Percentiles rank a stretch among this genome's conserved stretches.
Evolutionary conservation across 2,888 invertebrate species (phyloP).

Genomic region (Drosophila sordidapex): DNA sequence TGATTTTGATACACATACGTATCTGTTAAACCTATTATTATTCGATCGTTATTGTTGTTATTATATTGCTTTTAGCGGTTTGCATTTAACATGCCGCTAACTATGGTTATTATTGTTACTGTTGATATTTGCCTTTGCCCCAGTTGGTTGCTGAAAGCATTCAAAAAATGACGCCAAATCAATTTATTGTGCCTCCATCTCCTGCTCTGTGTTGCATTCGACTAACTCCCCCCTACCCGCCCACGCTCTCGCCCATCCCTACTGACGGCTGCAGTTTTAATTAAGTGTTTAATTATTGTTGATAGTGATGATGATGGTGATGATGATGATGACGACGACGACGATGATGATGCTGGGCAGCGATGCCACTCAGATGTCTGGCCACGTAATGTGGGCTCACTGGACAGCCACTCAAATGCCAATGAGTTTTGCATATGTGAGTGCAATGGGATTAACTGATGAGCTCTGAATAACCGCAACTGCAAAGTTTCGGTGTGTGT

Average conservation of each 20-base stretch:
- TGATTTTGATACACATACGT: constrained; percentile 24
- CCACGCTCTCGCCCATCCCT: background rate
- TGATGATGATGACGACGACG: constrained; percentile 5
- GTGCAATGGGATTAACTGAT: constrained; percentile 51
- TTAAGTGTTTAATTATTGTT: constrained; percentile 79
- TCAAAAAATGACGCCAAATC: constrained; percentile 54
- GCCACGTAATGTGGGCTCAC: constrained; percentile 34
- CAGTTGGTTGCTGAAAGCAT: constrained; percentile 36
- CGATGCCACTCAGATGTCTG: constrained; percentile 29
- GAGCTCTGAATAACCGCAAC: constrained; percentile 32
- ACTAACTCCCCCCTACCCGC: background rate
- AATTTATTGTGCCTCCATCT: constrained; percentile 36
- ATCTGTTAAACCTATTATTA: constrained; percentile 50
- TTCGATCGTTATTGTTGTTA: constrained; percentile 30
- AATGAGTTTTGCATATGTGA: constrained; percentile 56
- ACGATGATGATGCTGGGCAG: constrained; percentile 22
- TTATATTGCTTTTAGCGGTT: constrained; percentile 44
- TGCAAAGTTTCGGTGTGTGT: background rate
- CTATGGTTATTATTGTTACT: constrained; percentile 18
- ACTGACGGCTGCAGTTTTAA: constrained; percentile 69
- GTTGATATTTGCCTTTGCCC: constrained; percentile 27
- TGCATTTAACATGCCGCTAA: constrained; percentile 42
- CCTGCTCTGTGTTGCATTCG: background rate
- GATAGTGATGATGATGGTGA: constrained; percentile 38
- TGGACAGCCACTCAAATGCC: constrained; percentile 39